Base-by-base conservation (phyloP, 2,113 vertebrate genomes). In the Mellivora capensis region DNA sequence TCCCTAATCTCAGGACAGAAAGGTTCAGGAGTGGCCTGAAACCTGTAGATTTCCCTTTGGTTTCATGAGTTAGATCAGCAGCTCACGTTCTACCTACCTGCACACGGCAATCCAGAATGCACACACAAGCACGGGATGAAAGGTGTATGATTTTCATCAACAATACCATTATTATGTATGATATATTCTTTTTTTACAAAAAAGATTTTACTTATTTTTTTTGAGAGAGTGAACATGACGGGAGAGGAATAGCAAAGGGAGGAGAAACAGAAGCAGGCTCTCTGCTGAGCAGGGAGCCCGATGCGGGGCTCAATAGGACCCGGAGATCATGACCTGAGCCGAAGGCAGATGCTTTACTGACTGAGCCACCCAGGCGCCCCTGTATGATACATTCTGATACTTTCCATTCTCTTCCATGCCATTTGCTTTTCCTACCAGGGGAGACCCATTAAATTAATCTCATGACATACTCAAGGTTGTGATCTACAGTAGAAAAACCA, bases 51-150 rank as follows among this genome's bases (percentile, higher is more conserved):
- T 57, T 57, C 31, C 15, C 29, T 42, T 59, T 67, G 82, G 6
- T 42, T 54, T 85, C 42, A 17, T 29, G 72, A 59, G 25, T 3
- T 29, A 49, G 11, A 34, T 54, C 23, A 62, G 1, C 8, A 44
- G 42, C 52, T 21, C 52, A 76, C 67, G 18, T 23, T 76, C 64
- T 31, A 2, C 11, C 23, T 42, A 12, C 25, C 37, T 69, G 39
- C 83, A 82, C n/a, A 1, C 0, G 3, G 29, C 37, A 74, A 12
- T 27, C 72, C 61, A 59, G 47, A 52, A 14, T 2, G 4, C 47
- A 11, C 1, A 2, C 42, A 52, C 3, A 17, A 37, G 67, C 3
- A n/a, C 1, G 4, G 29, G 23, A 82, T 49, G 20, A 11, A n/a
- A 57, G 1, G 10, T 0, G 23, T 47, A 39, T 18, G 31, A 18